Conservation (phyloP, 2,797 vertebrate species). For the Siniperca obscura region DNA sequence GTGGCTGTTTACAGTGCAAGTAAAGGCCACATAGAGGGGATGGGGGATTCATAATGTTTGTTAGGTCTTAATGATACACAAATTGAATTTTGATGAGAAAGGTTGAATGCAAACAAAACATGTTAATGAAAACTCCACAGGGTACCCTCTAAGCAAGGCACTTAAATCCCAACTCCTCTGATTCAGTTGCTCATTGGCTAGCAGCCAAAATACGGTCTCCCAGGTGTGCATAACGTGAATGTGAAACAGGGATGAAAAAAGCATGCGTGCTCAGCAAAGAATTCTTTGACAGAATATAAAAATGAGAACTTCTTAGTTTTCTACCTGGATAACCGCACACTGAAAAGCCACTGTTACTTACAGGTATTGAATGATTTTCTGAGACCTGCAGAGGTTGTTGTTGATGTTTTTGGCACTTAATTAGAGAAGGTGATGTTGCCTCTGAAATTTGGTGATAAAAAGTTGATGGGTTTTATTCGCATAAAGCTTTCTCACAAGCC, state of each 20-base stretch:
- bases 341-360: conserved; percentile 21
- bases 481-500: conserved; percentile 34
- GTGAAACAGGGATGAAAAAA: neutral
- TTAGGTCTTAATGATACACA: conserved; percentile 14
- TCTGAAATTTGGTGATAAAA: conserved; percentile 57
- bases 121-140: conserved; percentile 27
- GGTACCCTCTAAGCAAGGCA: neutral
- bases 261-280: neutral
- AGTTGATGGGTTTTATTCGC: conserved; percentile 48
- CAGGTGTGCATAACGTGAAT: neutral
- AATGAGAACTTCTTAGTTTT: neutral
- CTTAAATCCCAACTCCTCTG: neutral
- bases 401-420: conserved; percentile 65
- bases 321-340: conserved; percentile 20
- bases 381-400: conserved; percentile 39
- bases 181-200: neutral
- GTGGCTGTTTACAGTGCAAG: neutral
- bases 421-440: conserved; percentile 62
- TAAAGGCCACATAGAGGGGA: neutral
- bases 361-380: conserved; percentile 46
- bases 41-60: conserved; percentile 10
- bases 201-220: neutral
- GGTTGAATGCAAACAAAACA: conserved; percentile 24
- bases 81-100: conserved; percentile 32
- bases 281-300: conserved; percentile 17